Evolutionary conservation across 2,888 invertebrate species (phyloP).

Genomic region (Cerceris rybyensis): DNA sequence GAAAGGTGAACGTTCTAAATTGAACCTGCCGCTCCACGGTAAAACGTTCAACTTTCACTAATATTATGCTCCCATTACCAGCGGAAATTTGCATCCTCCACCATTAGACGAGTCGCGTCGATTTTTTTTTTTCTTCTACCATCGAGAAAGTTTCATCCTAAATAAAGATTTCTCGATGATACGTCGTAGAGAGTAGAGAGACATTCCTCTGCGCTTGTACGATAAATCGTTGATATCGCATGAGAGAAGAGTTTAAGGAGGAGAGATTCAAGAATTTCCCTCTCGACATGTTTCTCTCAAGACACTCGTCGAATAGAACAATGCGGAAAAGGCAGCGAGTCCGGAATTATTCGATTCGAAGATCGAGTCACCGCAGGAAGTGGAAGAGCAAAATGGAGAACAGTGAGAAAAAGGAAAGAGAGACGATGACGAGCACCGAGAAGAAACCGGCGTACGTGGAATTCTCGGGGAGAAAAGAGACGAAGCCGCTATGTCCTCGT

Average conservation of each 20-base stretch:
- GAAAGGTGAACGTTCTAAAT: slow-evolving; percentile 52
- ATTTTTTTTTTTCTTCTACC: neutral
- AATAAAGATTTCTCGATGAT: slow-evolving; percentile 21
- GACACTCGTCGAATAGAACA: neutral
- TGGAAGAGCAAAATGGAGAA: neutral
- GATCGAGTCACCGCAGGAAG: neutral
- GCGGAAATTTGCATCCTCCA: slow-evolving; percentile 20
- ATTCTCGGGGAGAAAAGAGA: neutral
- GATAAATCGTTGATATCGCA: neutral
- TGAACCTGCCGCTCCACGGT: neutral
- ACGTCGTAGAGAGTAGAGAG: neutral
- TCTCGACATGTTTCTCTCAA: neutral
- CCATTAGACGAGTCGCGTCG: slow-evolving; percentile 3
- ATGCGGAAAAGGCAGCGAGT: neutral
- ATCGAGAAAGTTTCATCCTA: slow-evolving; percentile 26
- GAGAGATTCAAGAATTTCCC: neutral
- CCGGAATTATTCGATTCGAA: neutral
- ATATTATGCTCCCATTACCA: slow-evolving; percentile 39
- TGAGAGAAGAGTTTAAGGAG: too few relatives aligned
- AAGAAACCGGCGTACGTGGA: neutral
- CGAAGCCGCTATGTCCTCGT: neutral
- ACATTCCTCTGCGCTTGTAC: neutral
- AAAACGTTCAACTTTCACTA: slow-evolving; percentile 48
- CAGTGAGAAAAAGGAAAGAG: neutral
- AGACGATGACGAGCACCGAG: neutral